phyloP scores from a whole-genome alignment of 2,113 vertebrate genomes.

The Periophthalmus modestus region DNA sequence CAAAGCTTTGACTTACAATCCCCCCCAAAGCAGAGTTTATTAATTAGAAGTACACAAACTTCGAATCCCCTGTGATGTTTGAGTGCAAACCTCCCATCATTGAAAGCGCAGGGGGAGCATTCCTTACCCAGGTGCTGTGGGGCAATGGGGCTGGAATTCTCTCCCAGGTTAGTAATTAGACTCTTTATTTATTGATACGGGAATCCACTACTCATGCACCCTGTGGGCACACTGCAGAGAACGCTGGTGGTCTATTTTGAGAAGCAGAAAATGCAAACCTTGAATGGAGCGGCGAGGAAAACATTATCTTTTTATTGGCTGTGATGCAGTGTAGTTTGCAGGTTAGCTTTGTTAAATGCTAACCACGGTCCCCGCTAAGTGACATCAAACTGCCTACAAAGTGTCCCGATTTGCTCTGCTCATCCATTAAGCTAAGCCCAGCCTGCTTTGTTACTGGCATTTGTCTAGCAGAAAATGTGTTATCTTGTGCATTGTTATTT shows the following conservation, averaged over 20 bases:
- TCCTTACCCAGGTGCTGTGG: constrained; percentile 54
- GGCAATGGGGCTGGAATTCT: constrained; percentile 40
- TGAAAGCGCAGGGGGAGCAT: constrained; percentile 48
- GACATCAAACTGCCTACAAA: constrained; percentile 35
- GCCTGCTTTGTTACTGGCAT: constrained; percentile 40
- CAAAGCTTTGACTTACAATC: constrained; percentile 17
- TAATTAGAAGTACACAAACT: constrained; percentile 55
- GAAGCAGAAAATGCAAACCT: constrained; percentile 25
- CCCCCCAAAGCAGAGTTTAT: constrained; percentile 43
- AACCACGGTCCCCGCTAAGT: constrained; percentile 11
- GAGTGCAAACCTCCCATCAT: constrained; percentile 44
- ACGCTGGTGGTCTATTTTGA: constrained; percentile 56
- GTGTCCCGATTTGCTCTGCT: constrained; percentile 24
- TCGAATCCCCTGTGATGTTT: constrained; percentile 22
- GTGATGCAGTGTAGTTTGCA: not conserved
- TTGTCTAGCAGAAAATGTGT: constrained; percentile 28
- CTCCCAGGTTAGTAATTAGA: constrained; percentile 63
- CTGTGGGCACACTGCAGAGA: constrained; percentile 34
- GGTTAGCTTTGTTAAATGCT: constrained; percentile 2
- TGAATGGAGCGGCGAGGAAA: constrained; percentile 31
- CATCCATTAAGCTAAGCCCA: constrained; percentile 15
- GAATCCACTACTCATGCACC: constrained; percentile 25
- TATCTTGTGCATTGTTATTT: constrained; percentile 38
- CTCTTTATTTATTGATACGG: constrained; percentile 59
- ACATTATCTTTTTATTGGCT: constrained; percentile 24